These are phyloP conservation scores for Heliconius himera DNA, from an alignment of 1,140 invertebrate genomes.

Conservation along the genomic window DNA sequence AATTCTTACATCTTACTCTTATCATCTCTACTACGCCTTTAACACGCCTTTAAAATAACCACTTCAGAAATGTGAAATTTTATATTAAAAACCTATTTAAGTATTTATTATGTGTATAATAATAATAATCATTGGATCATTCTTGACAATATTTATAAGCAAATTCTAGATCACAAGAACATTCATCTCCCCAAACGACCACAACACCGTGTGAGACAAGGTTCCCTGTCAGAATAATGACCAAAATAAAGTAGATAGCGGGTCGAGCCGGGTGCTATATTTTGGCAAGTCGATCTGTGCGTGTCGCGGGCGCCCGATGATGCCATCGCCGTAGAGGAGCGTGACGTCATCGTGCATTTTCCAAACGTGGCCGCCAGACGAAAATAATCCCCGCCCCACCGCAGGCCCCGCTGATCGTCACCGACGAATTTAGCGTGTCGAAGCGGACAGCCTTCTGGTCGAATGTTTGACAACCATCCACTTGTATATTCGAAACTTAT, in stretches of 20 bases:
- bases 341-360: constrained; percentile 80
- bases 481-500: constrained; percentile 28
- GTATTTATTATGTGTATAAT: too few species aligned
- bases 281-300: constrained; percentile 76
- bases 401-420: constrained; percentile 71
- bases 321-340: constrained; percentile 77
- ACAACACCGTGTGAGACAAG: constrained; percentile 36
- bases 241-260: constrained; percentile 77
- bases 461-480: constrained; percentile 44
- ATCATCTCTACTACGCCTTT: too few species aligned
- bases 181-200: neutral
- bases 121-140: neutral
- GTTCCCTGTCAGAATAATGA: constrained; percentile 57
- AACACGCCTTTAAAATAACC: too few species aligned
- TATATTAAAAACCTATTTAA: too few species aligned
- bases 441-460: constrained; percentile 47
- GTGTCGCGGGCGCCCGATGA: constrained; percentile 75
- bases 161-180: neutral
- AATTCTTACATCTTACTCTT: too few species aligned
- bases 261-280: constrained; percentile 62
- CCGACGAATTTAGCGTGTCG: constrained; percentile 73
- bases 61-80: too few species aligned
- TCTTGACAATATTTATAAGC: neutral
- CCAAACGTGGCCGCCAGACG: constrained; percentile 81
- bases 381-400: constrained; percentile 78